Base-by-base conservation (phyloP, 2,113 vertebrate species). In the Otolemur garnettii region DNA sequence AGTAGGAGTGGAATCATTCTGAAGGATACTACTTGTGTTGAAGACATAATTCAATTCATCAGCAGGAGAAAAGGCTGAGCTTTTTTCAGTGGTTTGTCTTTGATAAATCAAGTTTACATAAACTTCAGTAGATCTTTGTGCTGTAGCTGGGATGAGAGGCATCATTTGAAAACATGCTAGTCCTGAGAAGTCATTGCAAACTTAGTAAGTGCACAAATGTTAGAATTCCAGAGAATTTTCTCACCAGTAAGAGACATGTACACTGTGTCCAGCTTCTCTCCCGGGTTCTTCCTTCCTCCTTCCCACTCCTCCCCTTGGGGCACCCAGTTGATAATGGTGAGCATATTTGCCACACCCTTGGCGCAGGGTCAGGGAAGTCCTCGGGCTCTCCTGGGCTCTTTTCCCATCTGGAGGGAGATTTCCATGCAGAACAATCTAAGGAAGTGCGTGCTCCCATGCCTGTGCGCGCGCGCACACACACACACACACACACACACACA, bases 361-460 rank as follows among this genome's bases (percentile, higher is more conserved):
- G 97, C 91, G 87, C 79, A 64, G 60, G 91, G 95, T 96, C 83
- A 82, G 96, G 97, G 97, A 97, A 98, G 94, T 97, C 97, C 97
- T 90, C 45, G 84, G 96, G 94, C 97, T 97, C 91, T 97, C 96
- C 97, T 96, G 97, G 97, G 95, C 96, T 11, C 71, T 30, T 90
- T 92, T 91, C 97, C 96, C 95, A 85, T 0, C 7, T 84, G 87
- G 86, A 97, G 72, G 95, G 97, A 97, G 91, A 87, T 96, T 97
- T 98, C 97, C 93, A 95, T 18, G 19, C 83, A 95, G 96, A 97
- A 98, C 97, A 98, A 97, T 97, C 53, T 87, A 91, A 42, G 97
- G 97, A 98, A 98, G 91, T 93, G 53, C 33, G 24, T 77, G 62
- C 60, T 22, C 28, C 24, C 15, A 19, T 11, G 64, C 35, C 7